These are phyloP conservation scores for Phaetusa simplex DNA, from an alignment of 2,113 vertebrate species.

Conservation along the genomic window DNA sequence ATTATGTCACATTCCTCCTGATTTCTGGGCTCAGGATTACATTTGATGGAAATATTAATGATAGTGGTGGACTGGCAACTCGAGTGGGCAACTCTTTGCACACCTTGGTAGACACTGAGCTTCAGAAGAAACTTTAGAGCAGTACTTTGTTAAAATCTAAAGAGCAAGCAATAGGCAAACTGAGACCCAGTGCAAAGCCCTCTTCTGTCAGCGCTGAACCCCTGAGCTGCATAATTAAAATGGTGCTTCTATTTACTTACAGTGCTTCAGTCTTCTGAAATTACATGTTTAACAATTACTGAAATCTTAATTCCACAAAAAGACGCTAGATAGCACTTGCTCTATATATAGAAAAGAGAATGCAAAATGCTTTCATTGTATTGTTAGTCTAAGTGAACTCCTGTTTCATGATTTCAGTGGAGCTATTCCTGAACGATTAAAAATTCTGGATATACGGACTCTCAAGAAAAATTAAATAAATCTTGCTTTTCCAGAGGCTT, in stretches of 20 bases:
- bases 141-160: neutral
- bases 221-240: neutral
- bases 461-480: neutral
- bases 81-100: fast-evolving
- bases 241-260: neutral
- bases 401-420: neutral
- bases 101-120: neutral
- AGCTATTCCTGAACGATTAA: neutral
- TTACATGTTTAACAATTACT: neutral
- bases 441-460: neutral
- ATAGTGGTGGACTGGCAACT: neutral
- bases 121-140: neutral
- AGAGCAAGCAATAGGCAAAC: neutral
- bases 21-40: neutral
- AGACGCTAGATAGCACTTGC: neutral
- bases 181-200: neutral
- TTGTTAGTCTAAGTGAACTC: neutral
- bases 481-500: neutral
- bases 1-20: neutral
- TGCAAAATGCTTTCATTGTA: neutral
- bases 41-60: neutral
- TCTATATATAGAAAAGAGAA: neutral
- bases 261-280: neutral
- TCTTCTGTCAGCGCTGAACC: neutral
- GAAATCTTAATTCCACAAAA: neutral